phyloP scores from a whole-genome alignment of 2,797 vertebrate genomes.

The Lophius americanus region DNA sequence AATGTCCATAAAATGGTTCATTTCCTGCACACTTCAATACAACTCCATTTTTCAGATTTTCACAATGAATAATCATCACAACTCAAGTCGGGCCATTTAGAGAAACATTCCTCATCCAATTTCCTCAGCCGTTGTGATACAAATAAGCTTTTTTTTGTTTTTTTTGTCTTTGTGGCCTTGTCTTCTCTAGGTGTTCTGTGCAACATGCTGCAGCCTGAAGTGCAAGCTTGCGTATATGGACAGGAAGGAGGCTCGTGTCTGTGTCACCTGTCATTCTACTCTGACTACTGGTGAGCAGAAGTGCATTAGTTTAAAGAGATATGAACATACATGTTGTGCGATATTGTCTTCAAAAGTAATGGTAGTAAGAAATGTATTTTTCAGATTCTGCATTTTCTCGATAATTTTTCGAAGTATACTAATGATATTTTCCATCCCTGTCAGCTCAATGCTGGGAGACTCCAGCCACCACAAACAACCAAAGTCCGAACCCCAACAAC shows the following conservation, averaged over 20 bases:
- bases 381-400: background rate
- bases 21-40: slow-evolving; percentile 26
- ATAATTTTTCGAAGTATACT: background rate
- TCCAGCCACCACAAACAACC: slow-evolving; percentile 86
- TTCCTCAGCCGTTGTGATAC: background rate
- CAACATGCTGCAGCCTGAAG: slow-evolving; percentile 93
- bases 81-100: slow-evolving; percentile 1
- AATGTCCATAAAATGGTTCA: slow-evolving; percentile 38
- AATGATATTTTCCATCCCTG: slow-evolving; percentile 6
- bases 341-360: background rate
- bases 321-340: background rate
- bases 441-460: slow-evolving; percentile 93
- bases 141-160: background rate
- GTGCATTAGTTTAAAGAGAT: background rate
- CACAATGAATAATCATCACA: background rate
- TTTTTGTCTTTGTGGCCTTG: slow-evolving; percentile 15
- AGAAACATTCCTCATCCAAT: background rate
- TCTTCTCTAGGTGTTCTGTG: slow-evolving; percentile 91
- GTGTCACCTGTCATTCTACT: slow-evolving; percentile 94
- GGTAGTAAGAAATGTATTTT: too few species aligned
- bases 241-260: slow-evolving; percentile 95
- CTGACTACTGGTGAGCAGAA: slow-evolving; percentile 89
- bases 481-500: slow-evolving; percentile 99
- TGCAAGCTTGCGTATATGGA: slow-evolving; percentile 96
- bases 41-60: slow-evolving; percentile 5